Conservation (phyloP, 1,140 invertebrate species). For the Drosophila bipectinata region DNA sequence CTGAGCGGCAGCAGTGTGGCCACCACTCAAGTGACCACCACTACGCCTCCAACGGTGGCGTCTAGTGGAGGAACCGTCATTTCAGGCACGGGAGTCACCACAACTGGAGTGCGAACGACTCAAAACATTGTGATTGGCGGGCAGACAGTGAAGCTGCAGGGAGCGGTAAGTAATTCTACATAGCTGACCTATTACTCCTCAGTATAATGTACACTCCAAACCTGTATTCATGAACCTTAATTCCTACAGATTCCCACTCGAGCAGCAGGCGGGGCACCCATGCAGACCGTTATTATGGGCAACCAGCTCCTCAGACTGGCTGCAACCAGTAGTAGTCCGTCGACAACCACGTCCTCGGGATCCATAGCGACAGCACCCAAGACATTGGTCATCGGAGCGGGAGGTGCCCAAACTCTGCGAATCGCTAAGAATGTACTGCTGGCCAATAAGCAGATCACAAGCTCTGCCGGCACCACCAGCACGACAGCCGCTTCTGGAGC, state of each 20-base stretch:
- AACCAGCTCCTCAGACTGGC: slow-evolving; percentile 77
- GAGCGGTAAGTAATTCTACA: slow-evolving; percentile 50
- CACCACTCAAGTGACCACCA: slow-evolving; percentile 12
- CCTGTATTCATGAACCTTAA: neutral
- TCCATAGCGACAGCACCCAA: slow-evolving; percentile 57
- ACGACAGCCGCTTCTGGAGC: slow-evolving; percentile 19
- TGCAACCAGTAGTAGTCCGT: slow-evolving; percentile 47
- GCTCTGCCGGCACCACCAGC: slow-evolving; percentile 20
- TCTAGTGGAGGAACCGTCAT: slow-evolving; percentile 5
- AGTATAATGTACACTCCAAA: neutral
- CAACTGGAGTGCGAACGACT: slow-evolving; percentile 31
- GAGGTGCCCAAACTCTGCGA: slow-evolving; percentile 64
- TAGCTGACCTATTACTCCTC: neutral
- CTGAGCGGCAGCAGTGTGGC: slow-evolving; percentile 39
- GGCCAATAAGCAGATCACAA: slow-evolving; percentile 37
- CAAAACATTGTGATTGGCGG: slow-evolving; percentile 83
- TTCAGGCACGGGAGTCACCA: slow-evolving; percentile 1
- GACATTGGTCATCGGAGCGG: slow-evolving; percentile 66
- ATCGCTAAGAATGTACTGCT: slow-evolving; percentile 71
- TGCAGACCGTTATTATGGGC: slow-evolving; percentile 84
- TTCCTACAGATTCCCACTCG: slow-evolving; percentile 45
- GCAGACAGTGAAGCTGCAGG: slow-evolving; percentile 76
- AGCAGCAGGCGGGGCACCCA: slow-evolving; percentile 19
- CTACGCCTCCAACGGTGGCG: slow-evolving; percentile 15
- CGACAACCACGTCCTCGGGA: slow-evolving; percentile 30